phyloP scores from a whole-genome alignment of 2,888 invertebrate genomes.

The Pammene fasciana region DNA sequence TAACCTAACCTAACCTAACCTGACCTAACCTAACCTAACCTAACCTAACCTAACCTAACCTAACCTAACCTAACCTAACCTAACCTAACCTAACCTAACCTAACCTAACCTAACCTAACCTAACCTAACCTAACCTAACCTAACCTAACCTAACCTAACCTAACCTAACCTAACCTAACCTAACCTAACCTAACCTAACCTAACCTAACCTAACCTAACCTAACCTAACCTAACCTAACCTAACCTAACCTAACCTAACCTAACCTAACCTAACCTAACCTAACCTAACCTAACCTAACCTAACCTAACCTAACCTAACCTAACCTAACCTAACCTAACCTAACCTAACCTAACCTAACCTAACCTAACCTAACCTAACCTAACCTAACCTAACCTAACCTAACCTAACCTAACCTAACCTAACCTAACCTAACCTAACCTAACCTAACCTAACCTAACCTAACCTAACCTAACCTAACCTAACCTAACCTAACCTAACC shows the following conservation, averaged over 20 bases:
- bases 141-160: slow-evolving; percentile 38
- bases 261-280: slow-evolving; percentile 19
- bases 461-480: slow-evolving; percentile 23
- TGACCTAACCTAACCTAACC: slow-evolving; percentile 17
- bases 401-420: slow-evolving; percentile 23
- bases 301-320: slow-evolving; percentile 18
- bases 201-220: slow-evolving; percentile 39
- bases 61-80: slow-evolving; percentile 23
- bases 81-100: slow-evolving; percentile 41
- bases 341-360: slow-evolving; percentile 19
- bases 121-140: slow-evolving; percentile 37
- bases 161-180: slow-evolving; percentile 35
- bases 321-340: slow-evolving; percentile 19
- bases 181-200: slow-evolving; percentile 32
- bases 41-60: slow-evolving; percentile 21
- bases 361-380: slow-evolving; percentile 19
- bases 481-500: slow-evolving; percentile 23
- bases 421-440: slow-evolving; percentile 21
- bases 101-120: slow-evolving; percentile 37
- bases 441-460: slow-evolving; percentile 23
- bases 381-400: slow-evolving; percentile 20
- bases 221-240: slow-evolving; percentile 19
- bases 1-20: slow-evolving; percentile 19
- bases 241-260: slow-evolving; percentile 19
- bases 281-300: slow-evolving; percentile 19